Evolutionary conservation across 2,113 vertebrate species (phyloP).

Genomic region (Erythrocercus mccallii): DNA sequence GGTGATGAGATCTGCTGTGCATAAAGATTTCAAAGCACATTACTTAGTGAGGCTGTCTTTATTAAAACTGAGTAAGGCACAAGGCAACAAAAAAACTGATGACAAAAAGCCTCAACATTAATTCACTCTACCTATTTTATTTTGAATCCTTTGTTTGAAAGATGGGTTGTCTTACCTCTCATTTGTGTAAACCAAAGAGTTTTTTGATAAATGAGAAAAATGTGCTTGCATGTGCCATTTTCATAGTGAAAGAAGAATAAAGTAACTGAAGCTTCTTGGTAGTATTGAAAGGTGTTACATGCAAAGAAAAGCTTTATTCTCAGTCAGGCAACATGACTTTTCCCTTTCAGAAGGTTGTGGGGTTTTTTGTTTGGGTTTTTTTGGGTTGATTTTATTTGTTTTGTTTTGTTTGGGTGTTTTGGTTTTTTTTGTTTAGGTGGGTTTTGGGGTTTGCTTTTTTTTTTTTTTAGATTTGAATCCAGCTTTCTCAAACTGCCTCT

Average conservation of each 20-base stretch:
- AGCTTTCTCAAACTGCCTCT: neutral
- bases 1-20: neutral
- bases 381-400: neutral
- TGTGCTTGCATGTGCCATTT: neutral
- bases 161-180: neutral
- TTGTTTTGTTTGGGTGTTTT: neutral
- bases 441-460: neutral
- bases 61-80: neutral
- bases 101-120: fast-evolving
- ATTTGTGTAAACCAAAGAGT: neutral
- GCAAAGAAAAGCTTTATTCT: neutral
- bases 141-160: neutral
- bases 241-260: neutral
- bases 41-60: neutral
- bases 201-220: neutral
- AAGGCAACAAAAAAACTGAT: neutral
- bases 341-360: neutral
- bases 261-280: neutral
- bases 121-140: neutral
- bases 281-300: neutral
- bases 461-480: neutral
- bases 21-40: neutral
- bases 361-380: neutral
- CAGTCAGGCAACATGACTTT: neutral
- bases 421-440: neutral